Base-by-base conservation (phyloP, 2,888 invertebrate genomes). In the Aspidiotus destructor region DNA sequence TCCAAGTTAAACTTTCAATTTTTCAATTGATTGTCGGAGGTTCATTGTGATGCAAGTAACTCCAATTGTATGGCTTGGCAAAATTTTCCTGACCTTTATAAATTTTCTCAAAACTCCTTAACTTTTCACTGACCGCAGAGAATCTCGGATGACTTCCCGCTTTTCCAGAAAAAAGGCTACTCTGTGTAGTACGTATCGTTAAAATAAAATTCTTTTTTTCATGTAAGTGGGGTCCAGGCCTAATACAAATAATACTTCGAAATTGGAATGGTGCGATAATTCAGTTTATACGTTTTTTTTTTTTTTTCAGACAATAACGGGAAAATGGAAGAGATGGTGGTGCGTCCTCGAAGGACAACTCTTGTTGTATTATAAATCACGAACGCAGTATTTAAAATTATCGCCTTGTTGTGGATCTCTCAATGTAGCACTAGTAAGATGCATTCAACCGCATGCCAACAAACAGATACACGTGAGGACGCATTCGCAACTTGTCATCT, bases 261-360 rank as follows among this genome's bases (percentile, higher is more conserved):
- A 13, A 15, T 3, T 52, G 13, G 52, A 52, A 52, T 52, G 3
- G 2, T 52, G 3, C 15, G 15, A n/a, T n/a, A 58, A 15, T 58
- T 58, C 6, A 11, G 1, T 28, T 28, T 28, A 1, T 28, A 28
- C 5, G 28, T 3, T 28, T 1, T 3, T 5, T 28, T 60, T 13
- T 62, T 13, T 53, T 11, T 54, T 7, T 15, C 62, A 69, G 69
- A 62, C 55, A 9, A 28, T 69, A 42, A 62, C 16, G 41, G 62
- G 62, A 62, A 16, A 78, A 2, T 82, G 81, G 81, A 81, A 80
- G 73, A 78, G 78, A 70, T 80, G 80, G 74, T 82, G 82, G 81
- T 82, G 81, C 72, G 81, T 82, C 1, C 73, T 82, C 69, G 81
- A 82, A 74, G 81, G 81, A 16, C 76, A 80, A 53, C 75, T 81